phyloP scores from a whole-genome alignment of 1,140 invertebrate genomes.

The Hestina assimilis region DNA sequence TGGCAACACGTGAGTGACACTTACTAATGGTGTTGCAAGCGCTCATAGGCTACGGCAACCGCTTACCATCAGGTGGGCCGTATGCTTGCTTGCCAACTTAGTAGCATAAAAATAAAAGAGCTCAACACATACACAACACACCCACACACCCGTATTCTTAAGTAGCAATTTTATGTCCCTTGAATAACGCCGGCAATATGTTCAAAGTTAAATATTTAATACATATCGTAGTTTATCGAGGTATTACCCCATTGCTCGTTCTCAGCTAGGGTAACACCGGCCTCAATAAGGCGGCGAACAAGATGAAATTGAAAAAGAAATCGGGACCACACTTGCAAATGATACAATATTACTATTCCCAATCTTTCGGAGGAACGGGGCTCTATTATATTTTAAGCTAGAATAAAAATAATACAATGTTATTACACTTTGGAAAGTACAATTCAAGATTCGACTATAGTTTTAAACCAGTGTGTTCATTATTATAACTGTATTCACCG shows the following conservation, averaged over 20 bases:
- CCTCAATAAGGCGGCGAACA: slow-evolving; percentile 25
- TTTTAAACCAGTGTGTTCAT: no score
- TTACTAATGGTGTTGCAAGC: no score
- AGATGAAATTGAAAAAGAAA: slow-evolving; percentile 33
- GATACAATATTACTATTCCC: slow-evolving; percentile 21
- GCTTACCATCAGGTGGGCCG: no score
- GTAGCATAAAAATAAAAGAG: no score
- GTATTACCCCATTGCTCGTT: slow-evolving; percentile 16
- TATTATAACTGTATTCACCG: no score
- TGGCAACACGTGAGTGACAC: no score
- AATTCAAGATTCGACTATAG: no score
- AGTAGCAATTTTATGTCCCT: no score
- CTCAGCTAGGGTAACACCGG: slow-evolving; percentile 17
- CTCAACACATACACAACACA: no score
- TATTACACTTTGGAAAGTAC: slow-evolving; percentile 1
- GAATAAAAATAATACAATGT: slow-evolving; percentile 1
- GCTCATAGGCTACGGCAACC: no score
- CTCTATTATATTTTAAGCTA: slow-evolving; percentile 40
- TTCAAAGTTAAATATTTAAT: background rate
- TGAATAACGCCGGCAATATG: background rate
- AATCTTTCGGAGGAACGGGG: background rate
- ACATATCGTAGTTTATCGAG: background rate
- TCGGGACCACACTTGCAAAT: slow-evolving; percentile 25
- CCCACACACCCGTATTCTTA: no score
- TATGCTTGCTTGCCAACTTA: no score